Base-by-base conservation (phyloP, 2,797 vertebrate species). In the Semaprochilodus insignis region DNA sequence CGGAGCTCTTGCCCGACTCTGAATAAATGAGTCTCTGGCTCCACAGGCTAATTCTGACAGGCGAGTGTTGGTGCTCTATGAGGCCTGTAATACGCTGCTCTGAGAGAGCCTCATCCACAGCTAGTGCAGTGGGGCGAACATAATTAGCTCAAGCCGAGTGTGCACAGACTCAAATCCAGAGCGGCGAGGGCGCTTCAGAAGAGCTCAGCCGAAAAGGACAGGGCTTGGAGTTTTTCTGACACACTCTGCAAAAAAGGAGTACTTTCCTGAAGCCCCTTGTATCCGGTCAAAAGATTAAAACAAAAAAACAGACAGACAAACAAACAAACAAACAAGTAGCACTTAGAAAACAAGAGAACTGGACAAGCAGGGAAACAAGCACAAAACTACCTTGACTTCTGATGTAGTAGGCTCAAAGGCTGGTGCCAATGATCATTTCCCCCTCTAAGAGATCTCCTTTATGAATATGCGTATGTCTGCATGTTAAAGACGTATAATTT, bases 21-120 rank as follows among this genome's bases (percentile, higher is more conserved):
- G 81, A 70, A 80, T 75, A 83, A 80, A 83, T 80, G 65, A 76
- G 72, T 36, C 62, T 75, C 77, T 4, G 51, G 48, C 52, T 57
- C 52, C 71, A 62, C 36, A 52, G 77, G 65, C 63, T 74, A 63
- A 83, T 78, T 74, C 72, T 60, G 73, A 59, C 73, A 75, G 73
- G 73, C 73, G 72, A 57, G 52, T 57, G 27, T 36, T 74, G 52
- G 52, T 34, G 31, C 54, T 83, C 36, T 73, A 57, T 57, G 69
- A 57, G 72, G 54, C 31, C 69, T 40, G 44, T 79, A 75, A 69
- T 60, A 60, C 3, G 27, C 77, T 55, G 48, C 36, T 19, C 25
- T 57, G 16, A 72, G 54, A 74, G 15, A 48, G 23, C 25, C 71
- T 74, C 71, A 57, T 34, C 71, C 71, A 77, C 36, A 48, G 54